phyloP scores from a whole-genome alignment of 2,888 invertebrate species.

The Choreutis nemorana region DNA sequence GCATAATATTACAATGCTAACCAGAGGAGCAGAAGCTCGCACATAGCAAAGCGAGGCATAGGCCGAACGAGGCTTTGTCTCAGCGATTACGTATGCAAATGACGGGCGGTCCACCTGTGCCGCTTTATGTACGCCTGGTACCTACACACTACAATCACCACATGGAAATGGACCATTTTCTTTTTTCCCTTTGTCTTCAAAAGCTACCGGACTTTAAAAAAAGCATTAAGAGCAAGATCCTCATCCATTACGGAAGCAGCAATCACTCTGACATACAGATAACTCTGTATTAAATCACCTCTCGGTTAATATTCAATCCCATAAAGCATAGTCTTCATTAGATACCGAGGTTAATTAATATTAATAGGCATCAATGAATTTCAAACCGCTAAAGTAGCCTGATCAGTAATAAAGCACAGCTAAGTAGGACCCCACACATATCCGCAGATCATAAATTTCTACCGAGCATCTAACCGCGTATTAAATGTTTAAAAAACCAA shows the following conservation, averaged over 20 bases:
- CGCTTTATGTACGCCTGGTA: conserved; percentile 45
- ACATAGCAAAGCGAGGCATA: conserved; percentile 20
- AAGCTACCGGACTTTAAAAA: conserved; percentile 23
- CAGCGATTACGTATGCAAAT: conserved; percentile 47
- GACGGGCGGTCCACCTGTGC: conserved; percentile 45
- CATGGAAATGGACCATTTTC: conserved; percentile 35
- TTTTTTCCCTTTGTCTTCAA: conserved; percentile 17
- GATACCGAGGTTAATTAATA: too few relatives aligned
- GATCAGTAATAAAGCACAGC: background rate
- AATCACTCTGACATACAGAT: too few relatives aligned
- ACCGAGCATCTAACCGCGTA: conserved; percentile 25
- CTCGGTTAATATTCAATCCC: too few relatives aligned
- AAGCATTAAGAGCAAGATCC: background rate
- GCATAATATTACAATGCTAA: conserved; percentile 51
- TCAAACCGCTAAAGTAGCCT: too few relatives aligned
- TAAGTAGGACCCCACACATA: conserved; percentile 5
- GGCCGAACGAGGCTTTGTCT: conserved; percentile 47
- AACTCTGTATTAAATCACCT: too few relatives aligned
- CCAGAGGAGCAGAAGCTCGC: conserved; percentile 41
- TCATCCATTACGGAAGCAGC: conserved; percentile 18
- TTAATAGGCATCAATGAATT: too few relatives aligned
- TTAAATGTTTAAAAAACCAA: conserved; percentile 19
- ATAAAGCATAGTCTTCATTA: too few relatives aligned
- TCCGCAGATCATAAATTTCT: conserved; percentile 27
- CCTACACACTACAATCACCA: conserved; percentile 41